Base-by-base conservation (phyloP, 2,888 invertebrate genomes). In the Sialis fuliginosa region DNA sequence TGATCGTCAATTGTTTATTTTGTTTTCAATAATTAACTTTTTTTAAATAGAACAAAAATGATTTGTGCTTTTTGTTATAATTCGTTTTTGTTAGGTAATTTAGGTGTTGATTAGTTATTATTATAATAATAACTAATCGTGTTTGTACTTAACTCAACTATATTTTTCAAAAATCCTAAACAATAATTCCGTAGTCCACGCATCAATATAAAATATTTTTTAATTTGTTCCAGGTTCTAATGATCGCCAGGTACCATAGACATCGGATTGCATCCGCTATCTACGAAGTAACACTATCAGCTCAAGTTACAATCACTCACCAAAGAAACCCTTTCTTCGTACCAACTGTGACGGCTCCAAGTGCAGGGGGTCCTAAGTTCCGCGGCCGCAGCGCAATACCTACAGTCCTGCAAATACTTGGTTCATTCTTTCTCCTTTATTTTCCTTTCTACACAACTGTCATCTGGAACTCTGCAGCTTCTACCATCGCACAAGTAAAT, bases 251-350 rank as follows among this genome's bases (percentile, higher is more conserved):
- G 1, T 83, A 85, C 61, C 87, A 88, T 58, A 73, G 85, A 6
- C 86, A 87, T 60, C 73, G 86, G 49, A 88, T 88, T 54, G 85
- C 86, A 32, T 83, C 85, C 42, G 86, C 87, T 30, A 84, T 87
- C 53, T 86, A 83, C 65, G 85, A 87, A 68, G 85, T 86, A 39
- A 86, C 86, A 1, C 62, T 87, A 45, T 83, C 84, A 6, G 86
- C 86, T 1, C 86, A 87, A 66, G 86, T 86, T 52, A 83, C 84
- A 44, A 83, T 85, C 55, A 85, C 84, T 0, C 84, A 84, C 58
- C 85, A 85, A 60, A 69, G 83, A 52, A 85, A 85, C 58, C 85
- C 85, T 6, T 83, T 85, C 60, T 75, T 79, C 52, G 72, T 81
- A 42, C 80, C 80, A 32, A 75, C 77, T 1, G 75, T 78, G 2